Evolutionary conservation across 1,140 invertebrate genomes (phyloP), one percentile per base, ranked within the genome.

Genomic region (Procambarus virginalis): DNA sequence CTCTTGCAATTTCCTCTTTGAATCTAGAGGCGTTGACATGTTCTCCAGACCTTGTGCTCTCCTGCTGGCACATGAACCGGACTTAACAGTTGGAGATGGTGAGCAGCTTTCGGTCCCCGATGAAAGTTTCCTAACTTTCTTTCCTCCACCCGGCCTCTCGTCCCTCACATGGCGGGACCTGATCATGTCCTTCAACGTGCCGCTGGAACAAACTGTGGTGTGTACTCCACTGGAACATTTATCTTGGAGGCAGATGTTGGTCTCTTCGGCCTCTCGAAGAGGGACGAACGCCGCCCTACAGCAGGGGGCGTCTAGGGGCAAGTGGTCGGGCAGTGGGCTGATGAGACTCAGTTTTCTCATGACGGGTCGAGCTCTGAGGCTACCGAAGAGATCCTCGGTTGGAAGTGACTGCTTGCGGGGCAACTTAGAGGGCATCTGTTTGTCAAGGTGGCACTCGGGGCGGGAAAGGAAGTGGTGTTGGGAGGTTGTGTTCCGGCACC

Each of bases 351-450:
- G 45, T 20, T 84, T 84, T 45, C 76, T 84, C 45, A 34, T 77
- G 64, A 55, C 51, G 60, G 73, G n/a, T 22, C 51, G 70, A 46
- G 49, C 60, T 20, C 75, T 58, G 58, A 55, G 48, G 17, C 46
- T 76, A 6, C 81, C 75, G 10, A 89, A 89, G 22, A 89, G 75
- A 49, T 89, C 88, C 45, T 89, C 88, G 2, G 88, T 89, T 2
- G 88, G 88, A 4, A 89, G 82, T 3, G 88, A 89, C 58, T 89
- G 88, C n/a, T 89, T 89, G 0, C 88, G 81, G 4, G 55, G 20
- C 5, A 14, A 45, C 48, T 3, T 3, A 34, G 45, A 17, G 17
- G 60, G 10, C 4, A 17, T 10, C 4, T 12, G 12, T 5, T 17
- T 17, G 60, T 64, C 12, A 17, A 17, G 12, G 60, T 20, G 60